These are phyloP conservation scores for Tenodera sinensis DNA, from an alignment of 2,888 invertebrate species.

Conservation along the genomic window DNA sequence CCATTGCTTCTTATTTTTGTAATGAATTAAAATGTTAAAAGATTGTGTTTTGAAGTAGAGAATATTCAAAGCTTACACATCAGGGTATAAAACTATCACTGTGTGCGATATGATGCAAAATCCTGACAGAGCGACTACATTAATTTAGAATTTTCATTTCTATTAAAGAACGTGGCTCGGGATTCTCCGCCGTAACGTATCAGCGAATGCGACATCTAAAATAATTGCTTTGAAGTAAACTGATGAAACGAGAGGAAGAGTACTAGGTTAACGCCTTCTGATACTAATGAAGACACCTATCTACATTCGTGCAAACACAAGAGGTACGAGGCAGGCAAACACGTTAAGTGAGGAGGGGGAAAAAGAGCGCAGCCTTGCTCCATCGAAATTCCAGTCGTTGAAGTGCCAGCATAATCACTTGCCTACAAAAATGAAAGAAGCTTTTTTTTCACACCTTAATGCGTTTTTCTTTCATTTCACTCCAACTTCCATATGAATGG, in stretches of 20 bases:
- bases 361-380: no score
- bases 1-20: neutral
- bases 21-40: neutral
- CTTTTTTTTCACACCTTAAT: no score
- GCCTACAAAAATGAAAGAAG: no score
- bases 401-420: no score
- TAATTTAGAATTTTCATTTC: neutral
- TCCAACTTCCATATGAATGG: no score
- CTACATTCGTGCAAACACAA: neutral
- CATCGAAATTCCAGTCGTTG: no score
- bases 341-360: neutral
- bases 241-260: neutral
- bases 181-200: neutral
- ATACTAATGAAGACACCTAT: neutral
- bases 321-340: neutral
- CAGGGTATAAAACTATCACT: neutral
- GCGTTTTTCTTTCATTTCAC: no score
- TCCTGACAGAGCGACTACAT: neutral
- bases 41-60: neutral
- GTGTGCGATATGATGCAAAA: neutral
- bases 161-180: neutral
- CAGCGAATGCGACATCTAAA: neutral
- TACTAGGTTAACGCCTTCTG: neutral
- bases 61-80: neutral
- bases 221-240: neutral